Evolutionary conservation across 2,888 invertebrate species (phyloP), one percentile per base, ranked within the genome.

Genomic region (Thera britannica): DNA sequence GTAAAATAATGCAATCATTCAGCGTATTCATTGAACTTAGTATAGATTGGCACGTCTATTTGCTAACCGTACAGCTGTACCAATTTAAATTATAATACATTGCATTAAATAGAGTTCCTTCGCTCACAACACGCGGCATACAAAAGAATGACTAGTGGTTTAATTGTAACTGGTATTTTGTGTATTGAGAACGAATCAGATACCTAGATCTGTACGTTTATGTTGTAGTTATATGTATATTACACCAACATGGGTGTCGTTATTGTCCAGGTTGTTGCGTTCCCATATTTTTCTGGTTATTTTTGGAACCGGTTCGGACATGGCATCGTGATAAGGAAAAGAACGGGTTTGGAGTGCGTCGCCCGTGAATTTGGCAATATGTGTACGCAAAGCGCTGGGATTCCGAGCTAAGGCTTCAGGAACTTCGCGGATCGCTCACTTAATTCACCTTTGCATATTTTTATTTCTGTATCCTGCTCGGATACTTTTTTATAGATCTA

Each of bases 331-430:
- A 86, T 85, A 83, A 83, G 76, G 75, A 71, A 77, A 74, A 74
- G 73, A 89, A 90, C 90, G 74, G 83, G 90, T 90, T 89, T 81
- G 63, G 77, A 79, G 83, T 78, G 82, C 83, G 78, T 76, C 81
- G 81, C 72, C 79, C 83, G 79, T 72, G 75, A 77, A 79, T 86
- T 86, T 85, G 84, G 83, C 83, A 86, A 83, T 52, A 9, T 52
- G 12, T 79, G 79, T 82, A 83, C 77, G 81, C 81, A 84, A 83
- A 82, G 82, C 83, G 81, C 79, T 77, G 71, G 72, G 66, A 75
- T 51, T 49, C 36, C 46, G 11, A 60, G 48, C 38, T 60, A 56
- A 49, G 59, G 59, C 65, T 41, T 7, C 44, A 41, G 35, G 23
- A 23, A 52, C 41, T 52, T 51, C 34, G 57, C 35, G 11, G 9